A percentile compares a stretch with the other conserved stretches of the same genome.
phyloP scores from a whole-genome alignment of 2,888 invertebrate species.

The Alviniconcha strummeri region DNA sequence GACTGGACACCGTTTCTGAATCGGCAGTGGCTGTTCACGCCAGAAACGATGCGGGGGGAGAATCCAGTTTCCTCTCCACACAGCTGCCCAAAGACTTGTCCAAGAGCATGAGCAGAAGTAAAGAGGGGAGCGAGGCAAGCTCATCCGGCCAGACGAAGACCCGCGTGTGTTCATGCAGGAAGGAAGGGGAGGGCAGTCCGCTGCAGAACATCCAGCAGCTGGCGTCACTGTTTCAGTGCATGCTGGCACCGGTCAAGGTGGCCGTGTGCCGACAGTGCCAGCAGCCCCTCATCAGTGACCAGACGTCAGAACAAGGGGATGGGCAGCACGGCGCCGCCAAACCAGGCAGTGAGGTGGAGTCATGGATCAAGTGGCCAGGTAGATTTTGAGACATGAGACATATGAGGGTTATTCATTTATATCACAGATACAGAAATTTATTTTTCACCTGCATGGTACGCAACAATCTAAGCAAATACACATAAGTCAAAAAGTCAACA shows the following conservation, averaged over 20 bases:
- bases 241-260: slow-evolving; percentile 44
- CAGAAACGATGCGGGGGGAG: slow-evolving; percentile 10
- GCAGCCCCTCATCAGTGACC: slow-evolving; percentile 27
- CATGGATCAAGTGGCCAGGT: slow-evolving; percentile 4
- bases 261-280: slow-evolving; percentile 47
- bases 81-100: background rate
- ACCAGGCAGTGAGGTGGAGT: background rate
- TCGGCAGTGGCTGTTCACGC: slow-evolving; percentile 6
- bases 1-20: slow-evolving; percentile 11
- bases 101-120: slow-evolving; percentile 34
- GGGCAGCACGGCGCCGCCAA: background rate
- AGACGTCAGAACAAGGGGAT: background rate
- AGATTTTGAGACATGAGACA: slow-evolving; percentile 15
- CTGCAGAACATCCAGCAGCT: slow-evolving; percentile 36
- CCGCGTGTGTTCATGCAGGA: slow-evolving; percentile 6
- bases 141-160: slow-evolving; percentile 33
- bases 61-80: background rate
- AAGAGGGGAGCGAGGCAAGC: slow-evolving; percentile 36
- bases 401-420: background rate
- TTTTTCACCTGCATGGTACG: too few relatives aligned
- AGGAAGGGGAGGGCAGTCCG: slow-evolving; percentile 20
- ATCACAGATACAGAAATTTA: too few relatives aligned
- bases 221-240: slow-evolving; percentile 43
- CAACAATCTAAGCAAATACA: too few relatives aligned
- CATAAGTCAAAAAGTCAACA: too few relatives aligned